Percentiles rank a stretch among this genome's conserved stretches.
Conservation (phyloP, 2,888 invertebrate species). For the Drosophila formosana region DNA sequence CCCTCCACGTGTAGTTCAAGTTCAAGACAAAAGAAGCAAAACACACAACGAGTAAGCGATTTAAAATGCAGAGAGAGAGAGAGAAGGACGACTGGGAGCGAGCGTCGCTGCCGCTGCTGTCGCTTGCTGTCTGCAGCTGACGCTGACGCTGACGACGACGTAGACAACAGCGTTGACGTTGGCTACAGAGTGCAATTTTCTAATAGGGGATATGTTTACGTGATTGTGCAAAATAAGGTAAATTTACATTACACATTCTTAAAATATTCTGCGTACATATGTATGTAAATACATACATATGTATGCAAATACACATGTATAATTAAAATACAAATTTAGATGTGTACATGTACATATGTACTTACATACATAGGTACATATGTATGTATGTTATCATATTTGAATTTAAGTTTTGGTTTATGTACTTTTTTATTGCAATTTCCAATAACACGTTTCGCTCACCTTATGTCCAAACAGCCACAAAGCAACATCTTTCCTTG, state of each 20-base stretch:
- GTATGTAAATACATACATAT: neutral
- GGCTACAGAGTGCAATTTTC: conserved; percentile 60
- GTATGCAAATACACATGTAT: neutral
- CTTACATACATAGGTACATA: neutral
- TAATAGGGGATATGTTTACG: neutral
- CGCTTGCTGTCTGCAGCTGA: conserved; percentile 40
- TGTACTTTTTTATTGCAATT: conserved; percentile 5
- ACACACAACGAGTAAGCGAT: conserved; percentile 35
- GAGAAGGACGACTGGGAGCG: conserved; percentile 22
- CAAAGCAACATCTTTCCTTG: conserved; percentile 71
- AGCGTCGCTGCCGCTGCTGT: conserved; percentile 43
- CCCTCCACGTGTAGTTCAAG: conserved; percentile 86
- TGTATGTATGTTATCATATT: neutral
- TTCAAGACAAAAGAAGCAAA: conserved; percentile 79
- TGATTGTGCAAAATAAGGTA: conserved; percentile 13
- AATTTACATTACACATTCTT: conserved; percentile 72
- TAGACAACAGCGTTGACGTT: conserved; percentile 46
- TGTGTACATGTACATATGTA: neutral
- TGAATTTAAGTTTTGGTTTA: neutral
- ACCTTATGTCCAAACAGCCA: conserved; percentile 51
- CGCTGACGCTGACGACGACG: conserved; percentile 53
- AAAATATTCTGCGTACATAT: neutral
- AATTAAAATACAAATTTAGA: too few relatives aligned
- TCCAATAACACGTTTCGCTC: conserved; percentile 51
- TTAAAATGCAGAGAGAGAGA: conserved; percentile 48